phyloP scores from a whole-genome alignment of 30 jellyfish, hydroid and myxozoan genomes.

The Nemopilema nomurai region DNA sequence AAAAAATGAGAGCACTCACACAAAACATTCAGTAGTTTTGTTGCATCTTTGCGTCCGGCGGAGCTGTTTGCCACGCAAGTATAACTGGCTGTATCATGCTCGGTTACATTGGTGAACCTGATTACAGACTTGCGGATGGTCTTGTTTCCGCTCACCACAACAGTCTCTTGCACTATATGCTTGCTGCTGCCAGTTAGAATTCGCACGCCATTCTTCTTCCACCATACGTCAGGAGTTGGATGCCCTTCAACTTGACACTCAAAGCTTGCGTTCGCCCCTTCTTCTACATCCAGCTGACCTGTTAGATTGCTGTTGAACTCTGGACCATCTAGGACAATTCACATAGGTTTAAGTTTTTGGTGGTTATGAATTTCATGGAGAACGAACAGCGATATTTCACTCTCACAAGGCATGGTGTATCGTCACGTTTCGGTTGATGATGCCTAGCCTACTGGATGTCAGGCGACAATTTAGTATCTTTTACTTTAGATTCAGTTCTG shows the following conservation, averaged over 20 bases:
- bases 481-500: too few relatives aligned
- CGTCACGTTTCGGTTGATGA: too few relatives aligned
- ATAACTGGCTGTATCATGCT: constrained; percentile 59
- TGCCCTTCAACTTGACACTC: constrained; percentile 51
- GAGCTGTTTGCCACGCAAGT: constrained; percentile 43
- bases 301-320: constrained; percentile 39
- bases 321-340: constrained; percentile 62
- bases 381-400: too few relatives aligned
- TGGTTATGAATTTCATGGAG: too few relatives aligned
- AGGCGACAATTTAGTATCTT: too few relatives aligned
- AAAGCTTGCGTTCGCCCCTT: constrained; percentile 19
- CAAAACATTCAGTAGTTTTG: constrained; percentile 22
- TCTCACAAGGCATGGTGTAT: too few relatives aligned
- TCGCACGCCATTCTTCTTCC: constrained; percentile 48
- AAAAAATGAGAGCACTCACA: constrained; percentile 54
- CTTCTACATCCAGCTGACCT: constrained; percentile 32
- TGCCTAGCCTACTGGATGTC: too few relatives aligned
- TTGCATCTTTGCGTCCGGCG: constrained; percentile 14
- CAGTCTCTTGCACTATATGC: neutral
- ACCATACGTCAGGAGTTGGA: constrained; percentile 46
- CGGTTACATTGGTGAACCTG: constrained; percentile 14
- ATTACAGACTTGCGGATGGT: constrained; percentile 13
- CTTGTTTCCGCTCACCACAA: constrained; percentile 14
- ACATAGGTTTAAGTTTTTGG: too few relatives aligned
- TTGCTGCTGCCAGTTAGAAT: constrained; percentile 1